Evolutionary conservation across 2,113 vertebrate genomes (phyloP).

Genomic region (Pterocles gutturalis): DNA sequence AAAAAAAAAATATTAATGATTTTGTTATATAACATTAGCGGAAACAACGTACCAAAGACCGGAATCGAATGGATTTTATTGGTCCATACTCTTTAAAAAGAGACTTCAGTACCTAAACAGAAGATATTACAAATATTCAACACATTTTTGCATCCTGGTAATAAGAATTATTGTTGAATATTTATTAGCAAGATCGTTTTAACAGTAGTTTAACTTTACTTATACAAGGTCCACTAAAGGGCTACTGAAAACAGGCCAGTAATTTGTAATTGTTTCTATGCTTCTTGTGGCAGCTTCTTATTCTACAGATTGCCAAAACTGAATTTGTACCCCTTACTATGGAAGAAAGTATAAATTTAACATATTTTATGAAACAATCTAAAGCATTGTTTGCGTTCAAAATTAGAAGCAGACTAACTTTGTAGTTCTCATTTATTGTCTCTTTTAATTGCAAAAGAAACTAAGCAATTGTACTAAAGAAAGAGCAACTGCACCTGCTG

Average conservation of each 20-base stretch:
- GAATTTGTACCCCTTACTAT: accelerated
- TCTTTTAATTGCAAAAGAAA: neutral
- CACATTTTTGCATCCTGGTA: neutral
- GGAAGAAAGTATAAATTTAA: neutral
- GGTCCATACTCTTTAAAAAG: constrained; percentile 87
- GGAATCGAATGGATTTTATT: constrained; percentile 91
- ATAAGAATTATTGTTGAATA: neutral
- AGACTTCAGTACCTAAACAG: constrained; percentile 81
- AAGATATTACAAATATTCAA: neutral
- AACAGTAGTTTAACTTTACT: neutral
- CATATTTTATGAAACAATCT: neutral
- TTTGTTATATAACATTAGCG: neutral
- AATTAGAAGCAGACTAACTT: neutral
- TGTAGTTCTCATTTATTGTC: neutral
- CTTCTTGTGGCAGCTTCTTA: neutral
- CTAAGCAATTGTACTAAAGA: neutral
- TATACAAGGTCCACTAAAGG: accelerated
- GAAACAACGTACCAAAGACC: constrained; percentile 86
- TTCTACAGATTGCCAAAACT: neutral
- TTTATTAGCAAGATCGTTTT: neutral
- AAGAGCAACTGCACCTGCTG: neutral
- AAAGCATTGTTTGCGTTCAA: neutral
- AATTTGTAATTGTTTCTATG: neutral
- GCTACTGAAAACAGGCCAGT: neutral
- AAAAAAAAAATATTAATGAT: neutral